These are phyloP conservation scores for Drosophila nigromelanica DNA, from an alignment of 1,140 invertebrate genomes.

Conservation along the genomic window DNA sequence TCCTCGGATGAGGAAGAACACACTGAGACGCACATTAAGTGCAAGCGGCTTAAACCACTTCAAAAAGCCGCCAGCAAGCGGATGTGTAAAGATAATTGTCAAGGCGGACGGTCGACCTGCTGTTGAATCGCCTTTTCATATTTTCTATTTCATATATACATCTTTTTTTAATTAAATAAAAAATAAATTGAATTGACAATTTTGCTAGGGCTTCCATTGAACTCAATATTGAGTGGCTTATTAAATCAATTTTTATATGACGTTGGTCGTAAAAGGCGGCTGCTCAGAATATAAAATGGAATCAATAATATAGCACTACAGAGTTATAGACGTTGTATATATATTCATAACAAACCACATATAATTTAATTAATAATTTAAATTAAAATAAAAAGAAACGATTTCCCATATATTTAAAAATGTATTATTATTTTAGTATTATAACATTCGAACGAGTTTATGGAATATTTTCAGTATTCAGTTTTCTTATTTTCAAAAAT, in stretches of 20 bases:
- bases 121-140: slow-evolving; percentile 54
- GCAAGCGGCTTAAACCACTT: slow-evolving; percentile 60
- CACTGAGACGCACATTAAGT: slow-evolving; percentile 43
- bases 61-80: slow-evolving; percentile 30
- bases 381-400: too few relatives aligned
- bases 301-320: too few relatives aligned
- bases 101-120: slow-evolving; percentile 43
- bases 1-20: background rate
- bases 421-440: too few relatives aligned
- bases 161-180: slow-evolving; percentile 62
- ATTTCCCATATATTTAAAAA: too few relatives aligned
- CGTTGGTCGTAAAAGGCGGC: background rate
- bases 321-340: too few relatives aligned
- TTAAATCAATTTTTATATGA: slow-evolving; percentile 39
- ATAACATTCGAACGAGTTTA: too few relatives aligned
- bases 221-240: slow-evolving; percentile 35
- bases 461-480: too few relatives aligned
- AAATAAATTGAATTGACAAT: slow-evolving; percentile 34
- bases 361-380: too few relatives aligned
- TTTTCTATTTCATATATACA: slow-evolving; percentile 56
- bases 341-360: too few relatives aligned
- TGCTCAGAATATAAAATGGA: background rate
- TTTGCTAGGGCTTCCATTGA: slow-evolving; percentile 55
- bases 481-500: too few relatives aligned
- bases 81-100: slow-evolving; percentile 76